A percentile compares a stretch with the other conserved stretches of the same genome.
These are phyloP conservation scores for Grus americana DNA, from an alignment of 2,113 vertebrate genomes.

Conservation along the genomic window DNA sequence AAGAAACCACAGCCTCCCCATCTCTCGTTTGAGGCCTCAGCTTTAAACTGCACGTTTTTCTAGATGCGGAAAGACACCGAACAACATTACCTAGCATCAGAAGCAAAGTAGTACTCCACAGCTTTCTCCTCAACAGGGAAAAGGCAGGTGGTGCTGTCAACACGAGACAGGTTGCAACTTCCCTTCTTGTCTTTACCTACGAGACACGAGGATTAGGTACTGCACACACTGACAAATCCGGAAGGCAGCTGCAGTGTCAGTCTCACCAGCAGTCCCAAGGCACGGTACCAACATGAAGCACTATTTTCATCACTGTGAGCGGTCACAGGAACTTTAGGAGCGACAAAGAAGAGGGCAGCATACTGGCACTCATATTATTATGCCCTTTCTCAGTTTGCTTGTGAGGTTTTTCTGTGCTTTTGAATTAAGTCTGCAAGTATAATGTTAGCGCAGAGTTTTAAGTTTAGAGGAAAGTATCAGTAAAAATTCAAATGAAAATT, in stretches of 20 bases:
- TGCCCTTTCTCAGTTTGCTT: neutral
- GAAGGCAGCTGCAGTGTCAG: neutral
- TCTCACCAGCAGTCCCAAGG: slow-evolving; percentile 4
- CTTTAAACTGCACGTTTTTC: rapidly evolving
- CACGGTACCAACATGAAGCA: slow-evolving; percentile 65
- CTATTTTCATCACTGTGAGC: neutral
- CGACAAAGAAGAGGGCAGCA: neutral
- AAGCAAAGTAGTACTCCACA: slow-evolving; percentile 98
- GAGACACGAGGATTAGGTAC: neutral
- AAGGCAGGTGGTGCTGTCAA: slow-evolving; percentile 92
- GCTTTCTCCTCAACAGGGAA: slow-evolving; percentile 96
- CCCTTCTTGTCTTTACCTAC: slow-evolving; percentile 91
- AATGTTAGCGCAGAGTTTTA: rapidly evolving
- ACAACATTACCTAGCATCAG: slow-evolving; percentile 88
- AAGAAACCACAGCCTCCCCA: neutral
- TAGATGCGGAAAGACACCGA: rapidly evolving
- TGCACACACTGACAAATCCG: neutral
- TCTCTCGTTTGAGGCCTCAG: rapidly evolving
- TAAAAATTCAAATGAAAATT: neutral
- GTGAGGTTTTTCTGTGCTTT: neutral
- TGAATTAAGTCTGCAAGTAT: too few relatives aligned
- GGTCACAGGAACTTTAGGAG: neutral
- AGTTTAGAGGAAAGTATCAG: neutral
- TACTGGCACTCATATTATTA: rapidly evolving
- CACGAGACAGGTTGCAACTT: slow-evolving; percentile 82